Percentiles rank a stretch among this genome's conserved stretches.
phyloP scores from a whole-genome alignment of 2,113 vertebrate genomes.

The Aix galericulata region DNA sequence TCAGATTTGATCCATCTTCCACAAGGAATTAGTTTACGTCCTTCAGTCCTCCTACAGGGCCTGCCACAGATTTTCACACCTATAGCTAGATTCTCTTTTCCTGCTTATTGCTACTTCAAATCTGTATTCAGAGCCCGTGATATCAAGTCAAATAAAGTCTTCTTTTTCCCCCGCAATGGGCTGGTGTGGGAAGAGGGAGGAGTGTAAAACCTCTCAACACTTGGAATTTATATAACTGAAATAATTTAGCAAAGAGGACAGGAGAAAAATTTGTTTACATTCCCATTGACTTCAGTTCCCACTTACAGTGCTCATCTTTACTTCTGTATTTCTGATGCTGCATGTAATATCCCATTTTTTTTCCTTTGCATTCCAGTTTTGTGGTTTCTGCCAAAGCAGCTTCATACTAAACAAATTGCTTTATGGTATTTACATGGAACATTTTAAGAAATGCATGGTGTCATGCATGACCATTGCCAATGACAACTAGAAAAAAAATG shows the following conservation, averaged over 20 bases:
- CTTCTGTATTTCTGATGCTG: background rate
- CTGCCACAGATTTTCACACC: background rate
- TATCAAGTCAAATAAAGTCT: background rate
- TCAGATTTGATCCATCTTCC: background rate
- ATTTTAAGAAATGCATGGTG: background rate
- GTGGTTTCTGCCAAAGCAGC: conserved; percentile 9
- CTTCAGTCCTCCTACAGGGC: background rate
- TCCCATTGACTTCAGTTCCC: background rate
- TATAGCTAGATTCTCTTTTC: background rate
- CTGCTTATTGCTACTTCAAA: background rate
- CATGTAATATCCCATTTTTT: background rate
- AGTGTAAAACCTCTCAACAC: background rate
- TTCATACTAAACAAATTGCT: conserved; percentile 24
- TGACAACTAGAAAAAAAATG: background rate
- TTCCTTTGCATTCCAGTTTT: background rate
- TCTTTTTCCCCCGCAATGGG: background rate
- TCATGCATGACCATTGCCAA: background rate
- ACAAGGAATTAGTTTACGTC: background rate
- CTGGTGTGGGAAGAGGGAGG: background rate
- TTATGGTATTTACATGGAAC: conserved; percentile 42
- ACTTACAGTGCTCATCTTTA: background rate
- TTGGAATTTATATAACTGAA: background rate
- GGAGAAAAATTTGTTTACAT: background rate
- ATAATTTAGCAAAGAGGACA: background rate
- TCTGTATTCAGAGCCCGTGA: background rate